Conservation (phyloP, 2,888 invertebrate species). For the Keiferia lycopersicella region DNA sequence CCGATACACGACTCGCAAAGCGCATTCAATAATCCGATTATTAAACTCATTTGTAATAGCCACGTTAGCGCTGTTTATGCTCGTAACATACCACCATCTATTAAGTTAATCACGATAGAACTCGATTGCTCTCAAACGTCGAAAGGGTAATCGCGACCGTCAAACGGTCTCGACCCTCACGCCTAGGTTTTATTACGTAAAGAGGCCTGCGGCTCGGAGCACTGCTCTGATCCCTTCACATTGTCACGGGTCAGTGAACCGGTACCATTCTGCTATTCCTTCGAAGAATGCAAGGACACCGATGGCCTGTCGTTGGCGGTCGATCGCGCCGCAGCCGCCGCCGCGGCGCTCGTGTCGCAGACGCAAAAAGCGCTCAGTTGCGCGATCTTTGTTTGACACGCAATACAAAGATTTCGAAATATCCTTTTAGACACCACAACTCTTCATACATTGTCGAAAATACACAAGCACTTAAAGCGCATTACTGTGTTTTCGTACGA, state of each 20-base stretch:
- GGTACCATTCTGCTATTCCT: constrained; percentile 68
- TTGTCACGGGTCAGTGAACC: constrained; percentile 74
- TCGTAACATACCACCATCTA: constrained; percentile 27
- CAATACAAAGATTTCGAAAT: constrained; percentile 57
- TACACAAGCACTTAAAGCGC: constrained; percentile 36
- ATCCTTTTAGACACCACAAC: constrained; percentile 51
- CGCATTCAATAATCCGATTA: constrained; percentile 48
- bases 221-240: constrained; percentile 67
- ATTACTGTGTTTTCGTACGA: constrained; percentile 19
- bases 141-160: constrained; percentile 47
- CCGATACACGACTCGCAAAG: constrained; percentile 49
- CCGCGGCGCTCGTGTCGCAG: constrained; percentile 31
- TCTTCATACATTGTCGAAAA: constrained; percentile 37
- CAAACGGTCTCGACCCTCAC: constrained; percentile 59
- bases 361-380: constrained; percentile 39
- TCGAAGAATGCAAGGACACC: constrained; percentile 75
- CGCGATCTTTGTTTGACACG: constrained; percentile 51
- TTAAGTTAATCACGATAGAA: constrained; percentile 28
- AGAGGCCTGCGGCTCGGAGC: constrained; percentile 59
- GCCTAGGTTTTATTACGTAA: constrained; percentile 64
- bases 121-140: constrained; percentile 29
- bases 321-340: constrained; percentile 37
- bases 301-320: constrained; percentile 48
- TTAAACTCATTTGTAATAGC: constrained; percentile 37
- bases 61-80: constrained; percentile 32